Base-by-base conservation (phyloP, 2,888 invertebrate genomes). In the Ellobium chinense region DNA sequence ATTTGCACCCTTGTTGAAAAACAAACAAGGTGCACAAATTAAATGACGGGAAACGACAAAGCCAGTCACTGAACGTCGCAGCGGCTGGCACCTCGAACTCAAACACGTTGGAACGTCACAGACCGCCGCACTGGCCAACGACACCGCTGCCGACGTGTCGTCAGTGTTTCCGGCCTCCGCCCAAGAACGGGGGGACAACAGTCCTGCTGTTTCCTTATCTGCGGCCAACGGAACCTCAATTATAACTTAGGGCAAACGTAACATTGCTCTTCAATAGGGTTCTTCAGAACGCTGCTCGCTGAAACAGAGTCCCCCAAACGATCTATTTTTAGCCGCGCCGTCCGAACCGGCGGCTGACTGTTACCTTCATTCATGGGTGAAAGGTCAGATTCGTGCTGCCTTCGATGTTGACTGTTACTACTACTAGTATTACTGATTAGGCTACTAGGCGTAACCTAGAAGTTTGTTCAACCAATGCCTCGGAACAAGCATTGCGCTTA, bases 261-360 rank as follows among this genome's bases (percentile, higher is more conserved):
- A 31, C 54, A 72, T 78, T 58, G 54, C 70, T 2, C 4, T 83
- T 21, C 66, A 83, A 84, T n/a, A n/a, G n/a, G n/a, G n/a, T n/a
- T n/a, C n/a, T n/a, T n/a, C n/a, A n/a, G n/a, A n/a, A n/a, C n/a
- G n/a, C n/a, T n/a, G n/a, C n/a, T n/a, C n/a, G n/a, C n/a, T n/a
- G n/a, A n/a, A n/a, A n/a, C n/a, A n/a, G n/a, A n/a, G n/a, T n/a
- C n/a, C n/a, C n/a, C n/a, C n/a, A n/a, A n/a, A n/a, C n/a, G n/a
- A n/a, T n/a, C n/a, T n/a, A n/a, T n/a, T n/a, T n/a, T n/a, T n/a
- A n/a, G n/a, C n/a, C n/a, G n/a, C n/a, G n/a, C n/a, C n/a, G n/a
- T n/a, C n/a, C n/a, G n/a, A n/a, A n/a, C n/a, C n/a, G n/a, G n/a
- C n/a, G n/a, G n/a, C n/a, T n/a, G n/a, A n/a, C n/a, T n/a, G n/a